phyloP scores from a whole-genome alignment of 2,888 invertebrate genomes.

The Coleophora deauratella region DNA sequence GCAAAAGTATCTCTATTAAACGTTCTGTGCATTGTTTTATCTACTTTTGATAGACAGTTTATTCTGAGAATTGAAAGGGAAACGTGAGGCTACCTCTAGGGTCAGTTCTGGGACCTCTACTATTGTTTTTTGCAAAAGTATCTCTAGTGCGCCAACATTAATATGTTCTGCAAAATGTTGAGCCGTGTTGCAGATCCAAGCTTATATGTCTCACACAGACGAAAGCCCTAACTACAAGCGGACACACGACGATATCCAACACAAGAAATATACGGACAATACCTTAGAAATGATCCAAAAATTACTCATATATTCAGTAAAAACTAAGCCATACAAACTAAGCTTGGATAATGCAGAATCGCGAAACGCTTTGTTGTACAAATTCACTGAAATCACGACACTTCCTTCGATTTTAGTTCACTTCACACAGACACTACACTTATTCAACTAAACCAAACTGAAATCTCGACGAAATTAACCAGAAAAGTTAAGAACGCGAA shows the following conservation, averaged over 20 bases:
- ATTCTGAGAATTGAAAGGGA: no score
- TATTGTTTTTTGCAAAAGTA: slow-evolving; percentile 1
- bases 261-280: slow-evolving; percentile 49
- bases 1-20: background rate
- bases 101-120: slow-evolving; percentile 5
- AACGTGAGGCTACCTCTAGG: background rate
- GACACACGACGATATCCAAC: slow-evolving; percentile 65
- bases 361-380: no score
- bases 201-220: slow-evolving; percentile 48
- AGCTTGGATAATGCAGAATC: slow-evolving; percentile 39
- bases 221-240: slow-evolving; percentile 66
- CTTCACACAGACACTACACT: slow-evolving; percentile 10
- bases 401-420: background rate
- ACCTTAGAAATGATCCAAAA: slow-evolving; percentile 43
- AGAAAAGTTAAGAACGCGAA: slow-evolving; percentile 60
- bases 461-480: slow-evolving; percentile 61
- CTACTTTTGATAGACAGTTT: no score
- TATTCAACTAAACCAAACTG: slow-evolving; percentile 22
- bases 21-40: no score
- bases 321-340: slow-evolving; percentile 40
- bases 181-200: slow-evolving; percentile 29
- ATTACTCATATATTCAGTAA: slow-evolving; percentile 30
- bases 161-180: slow-evolving; percentile 25
- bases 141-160: slow-evolving; percentile 1
- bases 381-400: slow-evolving; percentile 31